Percentiles rank a stretch among this genome's conserved stretches.
phyloP scores from a whole-genome alignment of 2,797 vertebrate species.

The Helostoma temminkii region DNA sequence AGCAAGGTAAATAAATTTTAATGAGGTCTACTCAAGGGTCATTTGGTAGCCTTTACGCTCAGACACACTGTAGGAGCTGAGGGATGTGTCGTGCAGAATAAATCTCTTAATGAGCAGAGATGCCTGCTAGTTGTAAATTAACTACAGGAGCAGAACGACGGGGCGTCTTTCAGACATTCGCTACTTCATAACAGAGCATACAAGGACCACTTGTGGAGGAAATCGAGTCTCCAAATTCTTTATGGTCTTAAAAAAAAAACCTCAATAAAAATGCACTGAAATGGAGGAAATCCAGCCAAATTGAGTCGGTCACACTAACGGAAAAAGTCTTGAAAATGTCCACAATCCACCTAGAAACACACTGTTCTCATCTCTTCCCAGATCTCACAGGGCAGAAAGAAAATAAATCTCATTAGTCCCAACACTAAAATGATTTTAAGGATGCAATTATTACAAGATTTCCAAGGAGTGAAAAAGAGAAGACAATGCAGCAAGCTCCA shows the following conservation, averaged over 20 bases:
- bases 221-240: neutral
- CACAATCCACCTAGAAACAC: conserved; percentile 42
- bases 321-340: conserved; percentile 38
- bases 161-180: conserved; percentile 27
- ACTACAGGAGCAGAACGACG: neutral
- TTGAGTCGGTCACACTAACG: conserved; percentile 47
- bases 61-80: neutral
- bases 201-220: too few species aligned
- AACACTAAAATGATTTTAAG: neutral
- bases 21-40: neutral
- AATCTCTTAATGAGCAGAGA: neutral
- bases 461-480: conserved; percentile 35
- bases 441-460: neutral
- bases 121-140: conserved; percentile 11
- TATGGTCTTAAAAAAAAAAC: too few species aligned
- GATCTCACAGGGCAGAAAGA: neutral
- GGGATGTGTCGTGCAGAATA: conserved; percentile 3
- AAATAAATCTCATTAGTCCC: conserved; percentile 6
- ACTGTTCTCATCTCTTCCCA: conserved; percentile 35
- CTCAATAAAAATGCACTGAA: conserved; percentile 24
- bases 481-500: conserved; percentile 9
- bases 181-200: conserved; percentile 8
- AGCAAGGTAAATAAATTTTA: neutral
- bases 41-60: neutral
- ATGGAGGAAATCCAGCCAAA: conserved; percentile 32